Evolutionary conservation across 1,140 invertebrate genomes (phyloP).

Genomic region (Nomia melanderi): DNA sequence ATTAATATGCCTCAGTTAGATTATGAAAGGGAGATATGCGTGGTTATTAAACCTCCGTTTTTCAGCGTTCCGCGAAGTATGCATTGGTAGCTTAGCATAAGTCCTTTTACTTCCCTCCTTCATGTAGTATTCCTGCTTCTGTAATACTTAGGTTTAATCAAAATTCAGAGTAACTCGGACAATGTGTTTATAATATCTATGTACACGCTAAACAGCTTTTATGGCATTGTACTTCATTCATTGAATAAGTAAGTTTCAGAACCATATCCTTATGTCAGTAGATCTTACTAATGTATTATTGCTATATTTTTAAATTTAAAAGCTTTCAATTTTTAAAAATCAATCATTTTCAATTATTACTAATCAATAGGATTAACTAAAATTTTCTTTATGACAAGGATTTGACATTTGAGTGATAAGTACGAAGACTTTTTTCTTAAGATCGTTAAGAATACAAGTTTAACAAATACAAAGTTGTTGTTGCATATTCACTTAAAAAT

Average conservation of each 20-base stretch:
- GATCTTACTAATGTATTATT: conserved; percentile 9
- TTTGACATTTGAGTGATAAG: conserved; percentile 13
- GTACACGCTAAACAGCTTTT: not conserved
- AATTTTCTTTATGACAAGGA: conserved; percentile 10
- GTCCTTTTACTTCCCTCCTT: conserved; percentile 5
- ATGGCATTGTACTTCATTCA: not conserved
- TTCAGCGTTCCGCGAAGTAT: conserved; percentile 36
- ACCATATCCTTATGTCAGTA: conserved; percentile 26
- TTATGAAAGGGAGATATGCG: conserved; percentile 14
- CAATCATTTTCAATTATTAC: conserved; percentile 7
- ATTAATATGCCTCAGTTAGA: conserved; percentile 30
- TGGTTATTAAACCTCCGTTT: conserved; percentile 40
- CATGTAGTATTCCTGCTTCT: not conserved
- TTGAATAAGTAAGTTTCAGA: conserved; percentile 24
- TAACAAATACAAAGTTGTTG: not conserved
- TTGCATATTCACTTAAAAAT: not conserved
- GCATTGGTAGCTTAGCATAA: conserved; percentile 22
- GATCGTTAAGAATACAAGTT: conserved; percentile 26
- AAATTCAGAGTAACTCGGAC: conserved; percentile 4
- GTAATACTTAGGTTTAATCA: conserved; percentile 13
- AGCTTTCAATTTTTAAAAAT: conserved; percentile 23
- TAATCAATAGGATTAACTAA: not conserved
- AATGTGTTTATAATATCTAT: not conserved
- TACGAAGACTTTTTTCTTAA: conserved; percentile 20
- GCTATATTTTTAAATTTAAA: conserved; percentile 7